Evolutionary conservation across 2,888 invertebrate species (phyloP).

Genomic region (Pollenia amentaria): DNA sequence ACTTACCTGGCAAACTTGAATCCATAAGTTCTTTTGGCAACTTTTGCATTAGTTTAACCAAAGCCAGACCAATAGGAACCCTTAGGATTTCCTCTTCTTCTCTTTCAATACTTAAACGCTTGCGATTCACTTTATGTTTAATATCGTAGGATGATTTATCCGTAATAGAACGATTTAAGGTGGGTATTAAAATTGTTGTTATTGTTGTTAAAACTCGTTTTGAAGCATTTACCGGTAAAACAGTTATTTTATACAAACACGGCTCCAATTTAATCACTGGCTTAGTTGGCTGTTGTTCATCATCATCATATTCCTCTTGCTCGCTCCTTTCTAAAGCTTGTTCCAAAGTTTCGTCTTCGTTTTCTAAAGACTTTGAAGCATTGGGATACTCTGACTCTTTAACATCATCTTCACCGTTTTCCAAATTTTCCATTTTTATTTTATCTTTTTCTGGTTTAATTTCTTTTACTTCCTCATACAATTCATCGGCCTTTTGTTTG

Average conservation of each 20-base stretch:
- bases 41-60: constrained; percentile 95
- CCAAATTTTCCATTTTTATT: constrained; percentile 77
- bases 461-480: constrained; percentile 75
- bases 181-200: constrained; percentile 90
- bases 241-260: constrained; percentile 84
- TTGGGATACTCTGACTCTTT: constrained; percentile 78
- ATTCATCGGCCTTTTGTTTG: constrained; percentile 77
- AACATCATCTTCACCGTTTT: constrained; percentile 66
- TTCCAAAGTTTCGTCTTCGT: constrained; percentile 61
- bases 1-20: constrained; percentile 88
- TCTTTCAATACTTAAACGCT: constrained; percentile 88
- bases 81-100: constrained; percentile 95
- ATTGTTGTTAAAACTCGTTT: constrained; percentile 90
- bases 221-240: constrained; percentile 89
- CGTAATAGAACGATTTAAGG: constrained; percentile 90
- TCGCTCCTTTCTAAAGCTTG: constrained; percentile 69
- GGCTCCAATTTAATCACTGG: constrained; percentile 28
- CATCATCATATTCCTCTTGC: constrained; percentile 57
- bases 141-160: constrained; percentile 90
- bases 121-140: constrained; percentile 92
- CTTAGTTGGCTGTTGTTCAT: constrained; percentile 14
- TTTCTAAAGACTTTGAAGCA: constrained; percentile 84
- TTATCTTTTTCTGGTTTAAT: constrained; percentile 80
- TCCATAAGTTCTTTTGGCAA: constrained; percentile 91
- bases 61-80: constrained; percentile 96